These are phyloP conservation scores for Onthophagus sagittarius DNA, from an alignment of 2,888 invertebrate species.

Conservation along the genomic window DNA sequence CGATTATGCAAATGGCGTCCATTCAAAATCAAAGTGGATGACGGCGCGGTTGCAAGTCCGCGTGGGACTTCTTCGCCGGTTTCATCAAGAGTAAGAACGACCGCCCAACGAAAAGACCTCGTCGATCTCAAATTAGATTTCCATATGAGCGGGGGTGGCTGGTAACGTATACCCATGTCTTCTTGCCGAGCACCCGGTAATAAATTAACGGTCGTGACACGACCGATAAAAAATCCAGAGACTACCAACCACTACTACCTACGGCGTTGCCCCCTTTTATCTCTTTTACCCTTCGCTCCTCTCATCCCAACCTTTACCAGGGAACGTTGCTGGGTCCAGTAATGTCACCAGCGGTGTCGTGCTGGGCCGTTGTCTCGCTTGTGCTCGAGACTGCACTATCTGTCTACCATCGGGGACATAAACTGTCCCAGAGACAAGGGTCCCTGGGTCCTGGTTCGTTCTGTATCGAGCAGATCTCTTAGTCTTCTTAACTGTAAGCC, in stretches of 20 bases:
- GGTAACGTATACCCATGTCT: neutral
- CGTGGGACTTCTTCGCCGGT: slow-evolving; percentile 8
- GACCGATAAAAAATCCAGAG: slow-evolving; percentile 16
- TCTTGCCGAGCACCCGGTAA: neutral
- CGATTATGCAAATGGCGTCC: slow-evolving; percentile 30
- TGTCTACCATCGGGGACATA: slow-evolving; percentile 37
- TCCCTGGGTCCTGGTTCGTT: slow-evolving; percentile 7
- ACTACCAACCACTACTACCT: slow-evolving; percentile 5
- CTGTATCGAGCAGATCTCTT: slow-evolving; percentile 6
- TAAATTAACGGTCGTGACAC: slow-evolving; percentile 18
- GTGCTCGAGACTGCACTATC: slow-evolving; percentile 29
- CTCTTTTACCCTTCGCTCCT: neutral
- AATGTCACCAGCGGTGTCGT: slow-evolving; percentile 35
- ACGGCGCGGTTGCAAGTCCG: neutral
- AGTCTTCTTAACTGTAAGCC: slow-evolving; percentile 2
- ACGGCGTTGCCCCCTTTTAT: slow-evolving; percentile 6
- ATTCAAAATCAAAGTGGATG: slow-evolving; percentile 28
- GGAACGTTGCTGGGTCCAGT: slow-evolving; percentile 28
- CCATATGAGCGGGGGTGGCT: neutral
- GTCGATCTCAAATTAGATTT: neutral
- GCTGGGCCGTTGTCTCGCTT: slow-evolving; percentile 30
- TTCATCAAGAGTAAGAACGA: neutral
- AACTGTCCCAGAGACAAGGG: slow-evolving; percentile 29
- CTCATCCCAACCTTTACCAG: slow-evolving; percentile 15
- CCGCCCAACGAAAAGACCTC: neutral